Conservation (phyloP, 2,113 vertebrate genomes). For the Percina caprodes region DNA sequence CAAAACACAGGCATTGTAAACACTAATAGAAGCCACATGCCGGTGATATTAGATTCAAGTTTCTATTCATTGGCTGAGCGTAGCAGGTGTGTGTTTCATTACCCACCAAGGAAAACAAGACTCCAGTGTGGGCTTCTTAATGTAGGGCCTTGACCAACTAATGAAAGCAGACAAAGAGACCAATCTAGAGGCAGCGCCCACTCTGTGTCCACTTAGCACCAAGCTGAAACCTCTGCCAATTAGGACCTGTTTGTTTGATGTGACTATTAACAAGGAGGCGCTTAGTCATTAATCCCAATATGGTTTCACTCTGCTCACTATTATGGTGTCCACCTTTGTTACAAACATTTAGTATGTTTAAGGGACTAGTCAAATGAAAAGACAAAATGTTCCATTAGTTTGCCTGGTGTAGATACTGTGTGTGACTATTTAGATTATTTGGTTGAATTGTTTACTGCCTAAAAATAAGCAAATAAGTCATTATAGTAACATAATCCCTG, state of each 20-base stretch:
- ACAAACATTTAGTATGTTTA: conserved; percentile 28
- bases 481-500: background rate
- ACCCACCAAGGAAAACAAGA: conserved; percentile 72
- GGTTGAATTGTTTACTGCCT: conserved; percentile 4
- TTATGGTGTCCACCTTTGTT: conserved; percentile 46
- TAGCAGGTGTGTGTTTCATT: conserved; percentile 85
- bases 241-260: conserved; percentile 84
- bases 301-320: conserved; percentile 42
- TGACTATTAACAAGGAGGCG: conserved; percentile 79
- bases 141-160: conserved; percentile 77
- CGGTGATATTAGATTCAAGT: conserved; percentile 78
- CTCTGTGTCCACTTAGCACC: conserved; percentile 77
- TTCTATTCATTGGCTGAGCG: conserved; percentile 77
- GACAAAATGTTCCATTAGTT: background rate
- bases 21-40: conserved; percentile 71
- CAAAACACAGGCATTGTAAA: conserved; percentile 71
- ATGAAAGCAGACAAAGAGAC: conserved; percentile 81
- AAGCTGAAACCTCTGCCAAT: conserved; percentile 78
- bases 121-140: conserved; percentile 76
- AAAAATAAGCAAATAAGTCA: background rate
- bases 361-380: background rate
- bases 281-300: conserved; percentile 71
- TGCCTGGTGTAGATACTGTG: background rate
- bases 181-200: conserved; percentile 75
- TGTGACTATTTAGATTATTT: background rate